Evolutionary conservation across 2,113 vertebrate genomes (phyloP).

Genomic region (Syngnathus typhle): DNA sequence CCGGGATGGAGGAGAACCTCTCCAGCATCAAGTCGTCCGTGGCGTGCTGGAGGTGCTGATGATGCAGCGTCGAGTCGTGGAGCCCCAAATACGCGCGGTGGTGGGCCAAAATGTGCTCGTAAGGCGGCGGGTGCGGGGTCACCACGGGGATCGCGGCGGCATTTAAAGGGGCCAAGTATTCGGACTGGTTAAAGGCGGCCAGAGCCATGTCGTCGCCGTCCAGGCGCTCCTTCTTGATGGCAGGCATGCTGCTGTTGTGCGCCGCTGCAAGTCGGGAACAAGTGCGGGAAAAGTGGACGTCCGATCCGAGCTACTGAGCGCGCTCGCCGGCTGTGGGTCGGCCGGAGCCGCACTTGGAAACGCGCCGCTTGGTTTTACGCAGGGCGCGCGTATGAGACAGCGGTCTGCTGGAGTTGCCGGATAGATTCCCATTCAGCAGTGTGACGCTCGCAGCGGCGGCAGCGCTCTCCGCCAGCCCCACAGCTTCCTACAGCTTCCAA

Average conservation of each 20-base stretch:
- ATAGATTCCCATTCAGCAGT: slow-evolving; percentile 74
- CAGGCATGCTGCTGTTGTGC: slow-evolving; percentile 80
- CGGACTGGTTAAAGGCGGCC: slow-evolving; percentile 84
- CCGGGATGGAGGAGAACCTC: slow-evolving; percentile 86
- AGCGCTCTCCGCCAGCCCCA: slow-evolving; percentile 64
- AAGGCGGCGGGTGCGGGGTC: slow-evolving; percentile 82
- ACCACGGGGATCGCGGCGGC: slow-evolving; percentile 82
- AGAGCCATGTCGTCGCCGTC: slow-evolving; percentile 90
- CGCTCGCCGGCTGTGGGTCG: slow-evolving; percentile 61
- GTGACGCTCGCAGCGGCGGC: slow-evolving; percentile 65
- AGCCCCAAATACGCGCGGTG: slow-evolving; percentile 81
- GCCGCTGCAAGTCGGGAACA: slow-evolving; percentile 69
- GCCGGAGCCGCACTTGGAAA: slow-evolving; percentile 67
- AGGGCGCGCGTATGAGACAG: slow-evolving; percentile 67
- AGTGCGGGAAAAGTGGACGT: slow-evolving; percentile 61
- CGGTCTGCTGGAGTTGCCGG: slow-evolving; percentile 67
- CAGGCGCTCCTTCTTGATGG: slow-evolving; percentile 91
- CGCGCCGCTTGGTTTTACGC: slow-evolving; percentile 71
- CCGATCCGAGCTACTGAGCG: slow-evolving; percentile 67
- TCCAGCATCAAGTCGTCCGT: slow-evolving; percentile 87
- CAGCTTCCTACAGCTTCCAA: slow-evolving; percentile 52
- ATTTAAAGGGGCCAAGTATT: slow-evolving; percentile 84
- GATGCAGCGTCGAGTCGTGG: slow-evolving; percentile 73
- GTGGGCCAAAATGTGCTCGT: slow-evolving; percentile 82
- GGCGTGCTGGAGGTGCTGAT: slow-evolving; percentile 77